Evolutionary conservation across 1,140 invertebrate genomes (phyloP), one percentile per base, ranked within the genome.

Genomic region (Scaptomyza hsui): DNA sequence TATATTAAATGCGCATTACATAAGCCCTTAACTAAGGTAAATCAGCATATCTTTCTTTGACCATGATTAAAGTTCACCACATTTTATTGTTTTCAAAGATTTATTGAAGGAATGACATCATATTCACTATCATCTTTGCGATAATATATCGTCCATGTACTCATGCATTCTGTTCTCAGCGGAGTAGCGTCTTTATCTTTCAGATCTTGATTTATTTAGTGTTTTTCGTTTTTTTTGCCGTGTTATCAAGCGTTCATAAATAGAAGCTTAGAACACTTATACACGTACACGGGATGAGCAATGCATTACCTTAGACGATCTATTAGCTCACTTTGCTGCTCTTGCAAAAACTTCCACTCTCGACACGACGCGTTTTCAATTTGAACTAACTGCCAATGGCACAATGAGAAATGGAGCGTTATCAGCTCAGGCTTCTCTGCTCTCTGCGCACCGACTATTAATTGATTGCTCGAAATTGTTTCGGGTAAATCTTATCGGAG

Each of bases 391-490:
- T 70, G 70, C 57, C 65, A 70, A 71, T 74, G 41, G 57, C 53
- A 59, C 53, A 60, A 48, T 57, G 69, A 52, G 63, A 52, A 39
- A 42, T 60, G 60, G 68, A 44, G 60, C 64, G 64, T 39, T 85
- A 83, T 83, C 79, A 81, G 78, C 53, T 67, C 26, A 29, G 26
- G 6, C 19, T 4, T 2, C 19, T 4, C 1, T 70, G 57, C 59
- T 48, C 29, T 39, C 47, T 19, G 24, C 56, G 51, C 76, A 63
- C 18, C 65, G 26, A 32, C 56, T 73, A 88, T 86, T 88, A 86
- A 86, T 86, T 86, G 81, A 86, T 86, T 85, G 70, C 80, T 78
- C 57, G 61, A 67, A 80, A 86, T 80, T 85, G 73, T 74, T 73
- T 53, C 61, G 37, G 45, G 42, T 53, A 19, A 55, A 55, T 61